Base-by-base conservation (phyloP, 2,113 vertebrate species). In the Odocoileus hemionus region DNA sequence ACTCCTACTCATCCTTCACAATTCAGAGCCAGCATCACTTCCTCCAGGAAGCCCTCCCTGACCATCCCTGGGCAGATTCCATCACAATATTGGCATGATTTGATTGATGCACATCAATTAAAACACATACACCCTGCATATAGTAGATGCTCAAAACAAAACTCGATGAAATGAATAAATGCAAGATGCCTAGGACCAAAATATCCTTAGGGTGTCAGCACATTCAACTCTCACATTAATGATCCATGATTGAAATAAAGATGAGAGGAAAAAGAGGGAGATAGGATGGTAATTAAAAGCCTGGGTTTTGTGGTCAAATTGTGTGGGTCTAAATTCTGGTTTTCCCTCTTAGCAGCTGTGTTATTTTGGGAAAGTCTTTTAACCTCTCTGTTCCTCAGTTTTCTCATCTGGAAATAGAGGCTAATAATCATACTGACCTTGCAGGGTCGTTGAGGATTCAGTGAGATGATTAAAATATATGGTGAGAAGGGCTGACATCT, bases 1-100 rank as follows among this genome's bases (percentile, higher is more conserved):
- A 54, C 30, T 28, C 80, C 83, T 54, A 60, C n/a, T 78, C 16
- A 21, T 89, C 70, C 84, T 87, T 92, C 33, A 84, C 58, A 15
- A 23, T 12, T 30, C 61, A 86, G 8, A 43, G 21, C 28, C 43
- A 43, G 36, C 10, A 47, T 11, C 36, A 7, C 57, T 61, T 87
- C 80, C 86, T 93, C 78, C 28, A 28, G 45, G 76, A 98, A 79
- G 95, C 50, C 86, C n/a, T 96, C 78, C 60, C 21, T 45, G 45
- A 61, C 28, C 19, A 45, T 33, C 7, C 15, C 36, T 11, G 17
- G 47, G 9, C 7, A 83, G 15, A 90, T 61, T 43, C 57, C 50
- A 90, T 60, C 19, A 79, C 50, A 74, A 79, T 15, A 67, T 1
- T 52, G 43, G 8, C 4, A 1, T 43, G 13, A 36, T 60, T 21